Conservation (phyloP, 2,797 vertebrate genomes). For the Sphenodon punctatus region DNA sequence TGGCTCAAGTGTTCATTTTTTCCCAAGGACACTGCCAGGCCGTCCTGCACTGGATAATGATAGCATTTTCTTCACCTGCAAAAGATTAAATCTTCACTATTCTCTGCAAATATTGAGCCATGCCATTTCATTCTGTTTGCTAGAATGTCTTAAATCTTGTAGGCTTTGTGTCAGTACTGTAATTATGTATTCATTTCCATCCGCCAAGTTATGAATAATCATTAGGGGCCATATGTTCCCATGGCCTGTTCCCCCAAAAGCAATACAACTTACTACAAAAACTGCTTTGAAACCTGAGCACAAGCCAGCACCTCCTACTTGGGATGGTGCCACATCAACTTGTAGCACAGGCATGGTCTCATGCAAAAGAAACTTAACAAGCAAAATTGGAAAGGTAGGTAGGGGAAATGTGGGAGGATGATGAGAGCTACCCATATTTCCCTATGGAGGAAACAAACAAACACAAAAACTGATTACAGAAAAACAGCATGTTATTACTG, state of each 20-base stretch:
- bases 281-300: conserved; percentile 14
- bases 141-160: neutral
- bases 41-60: neutral
- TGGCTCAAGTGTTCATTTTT: neutral
- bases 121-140: neutral
- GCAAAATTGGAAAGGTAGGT: conserved; percentile 1
- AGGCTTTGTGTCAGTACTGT: neutral
- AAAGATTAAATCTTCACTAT: neutral
- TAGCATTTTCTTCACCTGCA: neutral
- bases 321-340: conserved; percentile 21
- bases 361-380: neutral
- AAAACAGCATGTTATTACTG: neutral
- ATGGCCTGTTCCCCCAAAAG: conserved; percentile 7
- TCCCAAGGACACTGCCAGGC: neutral
- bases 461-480: neutral
- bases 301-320: conserved; percentile 26
- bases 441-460: neutral
- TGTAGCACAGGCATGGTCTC: neutral
- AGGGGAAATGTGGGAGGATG: neutral
- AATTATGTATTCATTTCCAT: conserved; percentile 23
- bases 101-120: neutral
- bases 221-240: conserved; percentile 32
- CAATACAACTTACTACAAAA: conserved; percentile 33
- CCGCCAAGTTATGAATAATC: conserved; percentile 18
- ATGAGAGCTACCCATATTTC: neutral